Percentiles rank a stretch among this genome's conserved stretches.
Conservation (phyloP, 1,140 invertebrate species). For the Schmidtea mediterranea region DNA sequence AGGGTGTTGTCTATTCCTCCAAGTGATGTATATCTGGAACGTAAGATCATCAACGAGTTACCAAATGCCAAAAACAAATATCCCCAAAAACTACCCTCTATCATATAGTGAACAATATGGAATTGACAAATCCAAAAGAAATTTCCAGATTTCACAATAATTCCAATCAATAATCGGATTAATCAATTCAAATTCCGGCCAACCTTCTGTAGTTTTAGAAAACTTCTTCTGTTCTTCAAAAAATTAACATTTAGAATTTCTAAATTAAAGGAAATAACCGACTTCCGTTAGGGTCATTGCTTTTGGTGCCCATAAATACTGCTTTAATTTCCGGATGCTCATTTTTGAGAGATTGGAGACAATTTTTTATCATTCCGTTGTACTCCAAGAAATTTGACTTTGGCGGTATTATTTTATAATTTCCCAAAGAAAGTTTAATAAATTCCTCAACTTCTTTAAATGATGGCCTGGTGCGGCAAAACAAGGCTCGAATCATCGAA, state of each 20-base stretch:
- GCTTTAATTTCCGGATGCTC: constrained; percentile 43
- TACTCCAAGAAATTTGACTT: constrained; percentile 6
- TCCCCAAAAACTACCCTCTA: constrained; percentile 36
- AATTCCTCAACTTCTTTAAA: constrained; percentile 64
- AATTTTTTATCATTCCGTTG: constrained; percentile 39
- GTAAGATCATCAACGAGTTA: not conserved
- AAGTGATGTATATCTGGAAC: constrained; percentile 48
- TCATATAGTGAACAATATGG: constrained; percentile 69
- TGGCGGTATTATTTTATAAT: constrained; percentile 4
- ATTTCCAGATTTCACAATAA: constrained; percentile 62
- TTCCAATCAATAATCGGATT: constrained; percentile 63
- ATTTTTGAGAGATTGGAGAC: constrained; percentile 35
- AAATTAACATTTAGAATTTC: too few species aligned
- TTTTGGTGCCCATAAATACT: constrained; percentile 57
- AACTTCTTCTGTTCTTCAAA: constrained; percentile 19
- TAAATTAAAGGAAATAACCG: constrained; percentile 13
- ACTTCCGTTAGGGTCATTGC: constrained; percentile 55
- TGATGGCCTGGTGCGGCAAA: constrained; percentile 42
- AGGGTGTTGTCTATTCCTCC: constrained; percentile 46
- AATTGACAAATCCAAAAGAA: constrained; percentile 43
- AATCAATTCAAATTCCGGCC: constrained; percentile 59
- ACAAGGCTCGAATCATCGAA: constrained; percentile 37
- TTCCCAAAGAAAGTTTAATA: constrained; percentile 34
- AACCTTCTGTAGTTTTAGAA: constrained; percentile 50
- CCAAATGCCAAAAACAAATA: constrained; percentile 5